Evolutionary conservation across 2,113 vertebrate genomes (phyloP).

Genomic region (Microcebus ravelobensis): DNA sequence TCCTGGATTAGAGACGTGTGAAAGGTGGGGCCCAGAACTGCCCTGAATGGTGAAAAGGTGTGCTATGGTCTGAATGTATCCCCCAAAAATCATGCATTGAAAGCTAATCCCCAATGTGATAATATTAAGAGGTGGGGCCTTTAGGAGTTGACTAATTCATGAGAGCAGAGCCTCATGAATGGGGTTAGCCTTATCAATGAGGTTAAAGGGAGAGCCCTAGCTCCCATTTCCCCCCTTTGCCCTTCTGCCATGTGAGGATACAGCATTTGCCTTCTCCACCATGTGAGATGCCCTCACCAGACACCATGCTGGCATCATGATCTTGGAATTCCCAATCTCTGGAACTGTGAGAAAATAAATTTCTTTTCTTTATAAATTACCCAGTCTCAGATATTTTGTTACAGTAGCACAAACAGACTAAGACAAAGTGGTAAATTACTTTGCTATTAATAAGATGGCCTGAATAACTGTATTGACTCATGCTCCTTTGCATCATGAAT

Average conservation of each 20-base stretch:
- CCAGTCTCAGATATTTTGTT: neutral
- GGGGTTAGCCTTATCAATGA: neutral
- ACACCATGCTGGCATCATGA: neutral
- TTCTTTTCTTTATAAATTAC: neutral
- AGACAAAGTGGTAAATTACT: neutral
- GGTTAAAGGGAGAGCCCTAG: neutral
- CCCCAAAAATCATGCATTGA: neutral
- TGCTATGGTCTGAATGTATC: neutral
- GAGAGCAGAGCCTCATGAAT: neutral
- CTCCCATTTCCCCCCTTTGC: neutral
- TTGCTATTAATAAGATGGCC: neutral
- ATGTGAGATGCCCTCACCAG: neutral
- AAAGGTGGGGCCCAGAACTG: neutral
- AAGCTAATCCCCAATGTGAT: neutral
- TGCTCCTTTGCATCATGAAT: neutral
- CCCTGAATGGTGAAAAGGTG: slow-evolving; percentile 21
- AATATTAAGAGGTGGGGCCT: neutral
- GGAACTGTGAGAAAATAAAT: neutral
- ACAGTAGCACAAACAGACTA: neutral
- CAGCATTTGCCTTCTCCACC: neutral
- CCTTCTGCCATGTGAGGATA: neutral
- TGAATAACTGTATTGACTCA: neutral
- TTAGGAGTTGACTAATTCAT: neutral
- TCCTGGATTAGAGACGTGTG: neutral
- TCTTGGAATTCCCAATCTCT: neutral